Conservation (phyloP, 2,888 invertebrate genomes). For the Tricholauxania praeusta region DNA sequence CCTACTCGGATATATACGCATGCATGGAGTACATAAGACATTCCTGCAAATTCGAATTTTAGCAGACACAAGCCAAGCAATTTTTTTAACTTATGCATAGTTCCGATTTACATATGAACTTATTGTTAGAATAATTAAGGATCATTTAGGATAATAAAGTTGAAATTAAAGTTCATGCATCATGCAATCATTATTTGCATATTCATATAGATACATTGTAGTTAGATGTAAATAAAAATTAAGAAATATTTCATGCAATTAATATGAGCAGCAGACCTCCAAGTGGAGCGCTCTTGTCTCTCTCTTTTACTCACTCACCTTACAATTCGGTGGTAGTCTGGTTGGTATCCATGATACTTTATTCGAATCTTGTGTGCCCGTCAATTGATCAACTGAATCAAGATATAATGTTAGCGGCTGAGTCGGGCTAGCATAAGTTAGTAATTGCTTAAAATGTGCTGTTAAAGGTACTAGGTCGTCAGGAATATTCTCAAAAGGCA, state of each 20-base stretch:
- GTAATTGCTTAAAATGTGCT: slow-evolving; percentile 93
- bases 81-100: slow-evolving; percentile 58
- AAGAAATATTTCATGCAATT: slow-evolving; percentile 2
- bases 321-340: slow-evolving; percentile 87
- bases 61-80: slow-evolving; percentile 63
- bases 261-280: neutral
- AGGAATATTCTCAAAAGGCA: slow-evolving; percentile 93
- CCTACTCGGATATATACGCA: neutral
- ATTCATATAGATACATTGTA: neutral
- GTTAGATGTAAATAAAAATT: neutral
- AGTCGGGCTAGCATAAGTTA: slow-evolving; percentile 83
- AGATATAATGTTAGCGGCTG: slow-evolving; percentile 92
- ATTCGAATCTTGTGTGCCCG: slow-evolving; percentile 93
- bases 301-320: slow-evolving; percentile 71
- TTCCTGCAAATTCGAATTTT: slow-evolving; percentile 42
- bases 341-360: slow-evolving; percentile 97
- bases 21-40: neutral
- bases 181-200: slow-evolving; percentile 38
- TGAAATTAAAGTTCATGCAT: slow-evolving; percentile 25
- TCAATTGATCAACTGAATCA: slow-evolving; percentile 97
- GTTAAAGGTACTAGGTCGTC: slow-evolving; percentile 96
- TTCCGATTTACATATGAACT: slow-evolving; percentile 30
- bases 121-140: neutral
- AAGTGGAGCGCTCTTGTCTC: neutral
- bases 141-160: neutral